phyloP scores from a whole-genome alignment of 2,888 invertebrate species.

The Trimorus sp. region DNA sequence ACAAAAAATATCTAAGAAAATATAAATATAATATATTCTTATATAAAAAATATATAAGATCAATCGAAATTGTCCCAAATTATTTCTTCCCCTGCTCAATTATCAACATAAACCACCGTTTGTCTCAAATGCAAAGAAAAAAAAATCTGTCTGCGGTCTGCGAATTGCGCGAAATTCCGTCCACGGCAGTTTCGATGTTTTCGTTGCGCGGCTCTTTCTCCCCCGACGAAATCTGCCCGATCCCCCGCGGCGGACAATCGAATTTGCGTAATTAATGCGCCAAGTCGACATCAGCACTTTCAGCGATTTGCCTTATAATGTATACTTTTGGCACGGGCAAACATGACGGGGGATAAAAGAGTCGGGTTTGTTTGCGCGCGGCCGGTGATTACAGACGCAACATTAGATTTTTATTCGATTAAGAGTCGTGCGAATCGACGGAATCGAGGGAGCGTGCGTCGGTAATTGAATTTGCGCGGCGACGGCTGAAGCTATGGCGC shows the following conservation, averaged over 20 bases:
- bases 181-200: too few species aligned
- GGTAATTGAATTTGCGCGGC: conserved; percentile 14
- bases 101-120: too few species aligned
- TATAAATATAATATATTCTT: too few species aligned
- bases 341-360: conserved; percentile 38
- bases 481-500: not conserved
- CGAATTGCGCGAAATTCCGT: too few species aligned
- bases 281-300: conserved; percentile 53
- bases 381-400: conserved; percentile 5
- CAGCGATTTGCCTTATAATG: conserved; percentile 42
- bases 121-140: too few species aligned
- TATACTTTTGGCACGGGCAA: conserved; percentile 48
- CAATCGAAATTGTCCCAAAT: too few species aligned
- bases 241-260: conserved; percentile 4
- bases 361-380: conserved; percentile 38
- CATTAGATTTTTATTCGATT: conserved; percentile 45
- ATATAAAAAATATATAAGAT: too few species aligned
- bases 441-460: conserved; percentile 11
- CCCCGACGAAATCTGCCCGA: too few species aligned
- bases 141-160: too few species aligned
- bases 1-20: too few species aligned
- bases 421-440: conserved; percentile 27
- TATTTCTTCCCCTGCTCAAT: too few species aligned
- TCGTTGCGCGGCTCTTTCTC: too few species aligned
- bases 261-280: conserved; percentile 54